A percentile compares a stretch with the other conserved stretches of the same genome.
phyloP scores from a whole-genome alignment of 2,113 vertebrate genomes.

The Pedionomus torquatus region DNA sequence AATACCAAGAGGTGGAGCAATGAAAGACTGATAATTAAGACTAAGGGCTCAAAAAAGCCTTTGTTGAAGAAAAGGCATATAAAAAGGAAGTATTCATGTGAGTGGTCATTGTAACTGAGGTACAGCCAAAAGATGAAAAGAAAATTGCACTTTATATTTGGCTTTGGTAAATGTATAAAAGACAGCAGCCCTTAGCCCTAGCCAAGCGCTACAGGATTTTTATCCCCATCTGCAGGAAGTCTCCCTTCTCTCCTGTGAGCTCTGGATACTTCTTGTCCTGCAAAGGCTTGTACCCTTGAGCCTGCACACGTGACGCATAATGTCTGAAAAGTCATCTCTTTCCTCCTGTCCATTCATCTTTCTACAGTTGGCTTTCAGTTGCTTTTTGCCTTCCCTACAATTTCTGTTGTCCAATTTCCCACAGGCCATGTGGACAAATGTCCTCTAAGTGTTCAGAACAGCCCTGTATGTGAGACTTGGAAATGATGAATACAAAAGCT shows the following conservation, averaged over 20 bases:
- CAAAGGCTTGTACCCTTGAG: neutral
- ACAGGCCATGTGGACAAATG: neutral
- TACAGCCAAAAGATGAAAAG: neutral
- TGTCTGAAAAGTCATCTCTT: neutral
- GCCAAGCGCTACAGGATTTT: neutral
- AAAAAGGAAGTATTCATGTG: neutral
- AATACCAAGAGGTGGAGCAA: neutral
- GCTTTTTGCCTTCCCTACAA: neutral
- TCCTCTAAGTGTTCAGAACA: neutral
- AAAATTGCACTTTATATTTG: neutral
- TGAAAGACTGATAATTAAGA: neutral
- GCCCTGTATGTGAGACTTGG: neutral
- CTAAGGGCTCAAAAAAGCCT: neutral
- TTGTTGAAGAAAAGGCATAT: neutral
- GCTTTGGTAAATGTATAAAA: neutral
- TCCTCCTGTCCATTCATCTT: neutral
- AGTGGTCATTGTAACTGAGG: neutral
- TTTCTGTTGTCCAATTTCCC: neutral
- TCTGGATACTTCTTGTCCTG: neutral
- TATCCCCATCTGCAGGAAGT: neutral
- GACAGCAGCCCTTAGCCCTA: neutral
- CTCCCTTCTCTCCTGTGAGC: neutral
- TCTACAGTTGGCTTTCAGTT: neutral
- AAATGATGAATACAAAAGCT: slow-evolving; percentile 27
- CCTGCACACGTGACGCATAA: neutral